A percentile compares a stretch with the other conserved stretches of the same genome.
These are phyloP conservation scores for Phalacrocorax carbo DNA, from an alignment of 2,113 vertebrate species.

Conservation along the genomic window DNA sequence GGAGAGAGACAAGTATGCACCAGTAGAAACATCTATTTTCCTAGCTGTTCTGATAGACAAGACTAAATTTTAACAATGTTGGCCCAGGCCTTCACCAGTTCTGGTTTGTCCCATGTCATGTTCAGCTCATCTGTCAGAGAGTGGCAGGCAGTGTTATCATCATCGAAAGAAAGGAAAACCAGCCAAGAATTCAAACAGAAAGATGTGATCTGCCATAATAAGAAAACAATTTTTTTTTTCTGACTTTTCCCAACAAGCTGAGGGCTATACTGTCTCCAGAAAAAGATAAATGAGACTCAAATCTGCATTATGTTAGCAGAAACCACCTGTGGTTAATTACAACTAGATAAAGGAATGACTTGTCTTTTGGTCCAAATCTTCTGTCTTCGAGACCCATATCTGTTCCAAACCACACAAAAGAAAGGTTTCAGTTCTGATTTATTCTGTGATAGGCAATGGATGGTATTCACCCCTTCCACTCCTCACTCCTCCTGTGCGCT, in stretches of 20 bases:
- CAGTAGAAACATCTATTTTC: background rate
- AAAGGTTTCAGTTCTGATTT: conserved; percentile 15
- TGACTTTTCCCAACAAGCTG: conserved; percentile 20
- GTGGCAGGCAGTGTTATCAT: background rate
- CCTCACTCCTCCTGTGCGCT: background rate
- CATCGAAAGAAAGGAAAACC: background rate
- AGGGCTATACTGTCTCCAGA: background rate
- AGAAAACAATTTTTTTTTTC: conserved; percentile 21
- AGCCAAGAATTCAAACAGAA: background rate
- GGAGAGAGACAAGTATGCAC: background rate
- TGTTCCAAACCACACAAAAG: background rate
- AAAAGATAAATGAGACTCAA: conserved; percentile 14
- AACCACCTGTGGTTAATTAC: conserved; percentile 60
- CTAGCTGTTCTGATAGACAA: background rate
- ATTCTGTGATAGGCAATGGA: background rate
- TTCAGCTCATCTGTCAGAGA: conserved; percentile 13
- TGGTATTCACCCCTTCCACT: background rate
- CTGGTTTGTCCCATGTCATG: background rate
- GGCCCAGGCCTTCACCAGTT: background rate
- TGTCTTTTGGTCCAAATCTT: conserved; percentile 7
- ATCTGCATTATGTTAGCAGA: conserved; percentile 34
- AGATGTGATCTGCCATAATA: conserved; percentile 6
- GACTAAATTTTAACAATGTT: background rate
- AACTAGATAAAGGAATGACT: conserved; percentile 32
- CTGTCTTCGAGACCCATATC: background rate